These are phyloP conservation scores for Neomonachus schauinslandi DNA, from an alignment of 2,113 vertebrate species.

Conservation along the genomic window DNA sequence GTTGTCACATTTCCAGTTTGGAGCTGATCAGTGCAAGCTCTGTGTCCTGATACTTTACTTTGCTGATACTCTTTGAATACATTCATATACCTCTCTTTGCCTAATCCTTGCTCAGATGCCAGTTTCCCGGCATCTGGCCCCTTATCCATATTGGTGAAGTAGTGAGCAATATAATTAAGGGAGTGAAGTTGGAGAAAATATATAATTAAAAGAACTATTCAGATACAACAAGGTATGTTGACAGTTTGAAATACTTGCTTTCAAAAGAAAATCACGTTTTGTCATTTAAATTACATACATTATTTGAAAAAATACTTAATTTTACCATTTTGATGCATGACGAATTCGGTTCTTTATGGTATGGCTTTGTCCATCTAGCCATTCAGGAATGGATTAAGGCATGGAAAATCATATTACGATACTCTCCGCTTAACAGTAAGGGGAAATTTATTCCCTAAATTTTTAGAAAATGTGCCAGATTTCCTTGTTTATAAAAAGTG, in stretches of 20 bases:
- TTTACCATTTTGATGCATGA: not conserved
- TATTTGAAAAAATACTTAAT: not conserved
- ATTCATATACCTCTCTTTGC: not conserved
- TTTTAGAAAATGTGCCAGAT: conserved; percentile 11
- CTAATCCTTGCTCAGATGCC: not conserved
- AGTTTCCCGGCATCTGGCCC: not conserved
- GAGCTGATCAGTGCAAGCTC: not conserved
- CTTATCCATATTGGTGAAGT: not conserved
- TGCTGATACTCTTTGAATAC: not conserved
- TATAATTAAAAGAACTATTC: not conserved
- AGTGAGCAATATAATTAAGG: not conserved
- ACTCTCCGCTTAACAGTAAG: not conserved
- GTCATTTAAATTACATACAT: not conserved
- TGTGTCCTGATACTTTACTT: not conserved
- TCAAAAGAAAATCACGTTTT: not conserved
- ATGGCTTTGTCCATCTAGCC: not conserved
- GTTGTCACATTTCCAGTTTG: not conserved
- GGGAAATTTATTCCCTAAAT: not conserved
- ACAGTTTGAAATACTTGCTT: not conserved
- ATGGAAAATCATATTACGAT: not conserved
- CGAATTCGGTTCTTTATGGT: not conserved
- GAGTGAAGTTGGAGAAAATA: not conserved
- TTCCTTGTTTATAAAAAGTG: not conserved
- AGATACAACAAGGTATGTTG: not conserved
- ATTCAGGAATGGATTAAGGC: not conserved